Conservation (phyloP, 1,140 invertebrate species). For the Lysiphlebus fabarum region DNA sequence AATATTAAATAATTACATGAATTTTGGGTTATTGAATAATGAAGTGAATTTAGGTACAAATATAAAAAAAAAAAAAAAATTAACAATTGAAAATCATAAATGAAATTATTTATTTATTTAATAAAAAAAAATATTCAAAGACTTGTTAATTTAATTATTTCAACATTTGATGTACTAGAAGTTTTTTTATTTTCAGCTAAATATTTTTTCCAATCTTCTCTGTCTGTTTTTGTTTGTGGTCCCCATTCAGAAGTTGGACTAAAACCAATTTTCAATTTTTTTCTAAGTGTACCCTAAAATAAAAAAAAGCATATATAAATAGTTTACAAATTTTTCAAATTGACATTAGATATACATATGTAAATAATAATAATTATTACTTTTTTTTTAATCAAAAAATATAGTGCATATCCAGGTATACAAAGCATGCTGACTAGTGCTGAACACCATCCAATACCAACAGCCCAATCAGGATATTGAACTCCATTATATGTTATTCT, state of each 20-base stretch:
- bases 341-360: too few relatives aligned
- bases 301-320: constrained; percentile 9
- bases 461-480: constrained; percentile 62
- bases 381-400: constrained; percentile 39
- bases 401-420: constrained; percentile 61
- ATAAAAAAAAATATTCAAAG: constrained; percentile 21
- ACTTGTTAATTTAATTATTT: constrained; percentile 31
- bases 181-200: constrained; percentile 26
- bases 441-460: constrained; percentile 62
- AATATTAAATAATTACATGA: too few relatives aligned
- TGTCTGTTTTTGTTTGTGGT: constrained; percentile 32
- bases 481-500: constrained; percentile 58
- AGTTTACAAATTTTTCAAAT: constrained; percentile 7
- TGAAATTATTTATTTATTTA: background rate
- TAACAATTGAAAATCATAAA: too few relatives aligned
- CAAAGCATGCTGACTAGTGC: constrained; percentile 60
- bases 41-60: too few relatives aligned
- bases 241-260: constrained; percentile 40
- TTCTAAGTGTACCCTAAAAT: constrained; percentile 35
- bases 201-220: constrained; percentile 39
- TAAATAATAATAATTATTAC: constrained; percentile 30
- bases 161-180: constrained; percentile 27
- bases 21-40: too few relatives aligned
- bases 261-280: constrained; percentile 36
- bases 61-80: too few relatives aligned